These are phyloP conservation scores for Pseudois nayaur DNA, from an alignment of 2,113 vertebrate genomes.

Conservation along the genomic window DNA sequence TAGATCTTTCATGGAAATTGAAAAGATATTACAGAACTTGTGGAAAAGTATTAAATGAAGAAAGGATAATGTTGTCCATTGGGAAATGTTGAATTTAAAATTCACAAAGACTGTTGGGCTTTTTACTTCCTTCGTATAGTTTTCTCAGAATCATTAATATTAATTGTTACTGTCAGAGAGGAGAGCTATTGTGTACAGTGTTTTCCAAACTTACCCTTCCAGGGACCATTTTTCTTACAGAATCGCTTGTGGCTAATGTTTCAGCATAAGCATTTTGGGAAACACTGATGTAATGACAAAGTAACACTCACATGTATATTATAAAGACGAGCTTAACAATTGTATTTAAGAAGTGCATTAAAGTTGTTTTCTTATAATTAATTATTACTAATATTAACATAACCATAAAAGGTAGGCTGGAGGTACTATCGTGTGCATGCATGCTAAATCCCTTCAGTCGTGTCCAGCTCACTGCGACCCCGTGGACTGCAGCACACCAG, in stretches of 20 bases:
- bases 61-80: not conserved
- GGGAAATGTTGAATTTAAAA: not conserved
- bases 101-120: not conserved
- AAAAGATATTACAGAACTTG: not conserved
- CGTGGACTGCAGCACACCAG: not conserved
- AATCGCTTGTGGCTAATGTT: not conserved
- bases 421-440: not conserved
- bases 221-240: not conserved
- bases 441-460: not conserved
- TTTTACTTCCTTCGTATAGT: not conserved
- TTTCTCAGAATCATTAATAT: not conserved
- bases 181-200: not conserved
- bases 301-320: not conserved
- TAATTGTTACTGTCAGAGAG: not conserved
- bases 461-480: not conserved
- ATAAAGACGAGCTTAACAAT: not conserved
- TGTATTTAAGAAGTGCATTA: not conserved
- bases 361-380: not conserved
- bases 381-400: not conserved
- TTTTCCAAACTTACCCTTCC: not conserved
- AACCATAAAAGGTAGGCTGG: not conserved
- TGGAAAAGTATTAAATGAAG: not conserved
- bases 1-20: constrained; percentile 25
- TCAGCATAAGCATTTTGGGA: not conserved
- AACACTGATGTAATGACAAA: not conserved